Evolutionary conservation across 2,113 vertebrate genomes (phyloP).

Genomic region (Phylloscopus trochiloides): DNA sequence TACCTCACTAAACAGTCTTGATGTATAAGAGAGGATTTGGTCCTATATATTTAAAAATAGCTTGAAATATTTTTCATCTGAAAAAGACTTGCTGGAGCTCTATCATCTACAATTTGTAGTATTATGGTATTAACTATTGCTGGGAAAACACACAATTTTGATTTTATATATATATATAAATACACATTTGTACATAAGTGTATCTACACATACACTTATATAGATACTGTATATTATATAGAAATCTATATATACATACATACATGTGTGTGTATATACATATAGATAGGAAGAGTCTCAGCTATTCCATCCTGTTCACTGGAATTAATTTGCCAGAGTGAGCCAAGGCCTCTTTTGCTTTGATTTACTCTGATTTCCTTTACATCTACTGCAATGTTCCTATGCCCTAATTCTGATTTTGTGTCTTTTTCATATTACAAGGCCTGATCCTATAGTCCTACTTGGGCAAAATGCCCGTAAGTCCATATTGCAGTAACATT

Average conservation of each 20-base stretch:
- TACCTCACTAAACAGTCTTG: slow-evolving; percentile 7
- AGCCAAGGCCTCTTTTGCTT: neutral
- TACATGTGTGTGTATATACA: slow-evolving; percentile 10
- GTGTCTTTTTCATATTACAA: neutral
- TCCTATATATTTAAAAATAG: slow-evolving; percentile 15
- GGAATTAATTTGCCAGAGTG: neutral
- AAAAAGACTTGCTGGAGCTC: slow-evolving; percentile 33
- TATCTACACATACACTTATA: slow-evolving; percentile 30
- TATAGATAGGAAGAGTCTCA: slow-evolving; percentile 13
- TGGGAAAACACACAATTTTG: slow-evolving; percentile 27
- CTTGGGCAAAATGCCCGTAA: neutral
- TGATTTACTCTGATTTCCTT: neutral
- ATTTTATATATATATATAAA: slow-evolving; percentile 8
- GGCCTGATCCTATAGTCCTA: neutral
- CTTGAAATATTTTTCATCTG: slow-evolving; percentile 40
- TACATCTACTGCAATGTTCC: neutral
- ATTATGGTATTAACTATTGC: neutral
- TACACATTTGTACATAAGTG: slow-evolving; percentile 33
- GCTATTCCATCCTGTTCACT: slow-evolving; percentile 9
- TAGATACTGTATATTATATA: slow-evolving; percentile 31
- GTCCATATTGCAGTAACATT: neutral
- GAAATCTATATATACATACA: neutral
- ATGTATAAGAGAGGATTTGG: neutral
- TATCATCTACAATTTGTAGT: slow-evolving; percentile 12
- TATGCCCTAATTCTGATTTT: neutral